Conservation (phyloP, 2,113 vertebrate species). For the Bujurquina vittata region DNA sequence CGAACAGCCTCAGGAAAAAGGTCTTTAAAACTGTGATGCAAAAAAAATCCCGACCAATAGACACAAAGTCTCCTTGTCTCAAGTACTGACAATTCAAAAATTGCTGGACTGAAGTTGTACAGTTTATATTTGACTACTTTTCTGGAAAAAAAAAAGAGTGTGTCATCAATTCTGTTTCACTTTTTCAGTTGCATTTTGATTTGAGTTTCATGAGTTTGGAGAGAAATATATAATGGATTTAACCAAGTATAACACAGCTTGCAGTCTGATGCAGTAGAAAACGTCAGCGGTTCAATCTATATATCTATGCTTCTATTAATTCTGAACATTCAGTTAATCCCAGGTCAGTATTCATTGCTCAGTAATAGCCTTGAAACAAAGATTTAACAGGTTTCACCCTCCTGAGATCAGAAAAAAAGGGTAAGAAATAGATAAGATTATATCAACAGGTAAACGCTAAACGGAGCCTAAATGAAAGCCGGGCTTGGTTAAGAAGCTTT, state of each 20-base stretch:
- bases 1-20: not conserved
- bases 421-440: not conserved
- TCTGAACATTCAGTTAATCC: not conserved
- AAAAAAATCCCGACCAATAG: not conserved
- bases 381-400: not conserved
- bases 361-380: not conserved
- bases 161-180: not conserved
- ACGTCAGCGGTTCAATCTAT: not conserved
- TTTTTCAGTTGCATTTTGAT: not conserved
- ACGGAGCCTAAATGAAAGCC: not conserved
- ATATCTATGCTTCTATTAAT: not conserved
- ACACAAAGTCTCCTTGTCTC: not conserved
- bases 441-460: not conserved
- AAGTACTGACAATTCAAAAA: too few species aligned
- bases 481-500: not conserved
- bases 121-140: not conserved
- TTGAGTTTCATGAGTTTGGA: not conserved
- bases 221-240: not conserved
- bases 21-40: not conserved
- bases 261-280: not conserved
- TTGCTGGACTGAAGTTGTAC: too few species aligned
- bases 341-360: not conserved
- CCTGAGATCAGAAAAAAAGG: not conserved
- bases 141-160: not conserved
- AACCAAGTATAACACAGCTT: not conserved